These are phyloP conservation scores for Sander lucioperca DNA, from an alignment of 2,113 vertebrate species.

Conservation along the genomic window DNA sequence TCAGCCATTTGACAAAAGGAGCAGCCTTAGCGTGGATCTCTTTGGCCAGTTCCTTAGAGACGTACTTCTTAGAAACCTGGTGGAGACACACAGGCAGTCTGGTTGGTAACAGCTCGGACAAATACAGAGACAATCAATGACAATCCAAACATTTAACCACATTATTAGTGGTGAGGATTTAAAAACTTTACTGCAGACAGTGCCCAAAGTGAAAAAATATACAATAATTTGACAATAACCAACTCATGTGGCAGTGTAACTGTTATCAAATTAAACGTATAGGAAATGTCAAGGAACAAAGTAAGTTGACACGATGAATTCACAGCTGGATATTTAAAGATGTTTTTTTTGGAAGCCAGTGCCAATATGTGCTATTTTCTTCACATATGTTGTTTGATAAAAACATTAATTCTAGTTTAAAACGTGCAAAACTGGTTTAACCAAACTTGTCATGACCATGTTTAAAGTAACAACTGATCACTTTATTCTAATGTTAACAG, in stretches of 20 bases:
- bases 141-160: neutral
- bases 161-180: neutral
- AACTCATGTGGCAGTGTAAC: neutral
- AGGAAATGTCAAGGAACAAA: neutral
- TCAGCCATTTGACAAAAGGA: conserved; percentile 97
- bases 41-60: conserved; percentile 98
- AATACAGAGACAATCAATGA: neutral
- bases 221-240: neutral
- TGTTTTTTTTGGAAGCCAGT: neutral
- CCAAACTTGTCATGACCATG: neutral
- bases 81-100: neutral
- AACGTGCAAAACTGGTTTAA: neutral
- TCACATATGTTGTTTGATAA: neutral
- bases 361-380: neutral
- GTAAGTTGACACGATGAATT: neutral
- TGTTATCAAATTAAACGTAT: neutral
- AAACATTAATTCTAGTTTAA: neutral
- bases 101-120: neutral
- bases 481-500: neutral
- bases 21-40: conserved; percentile 97
- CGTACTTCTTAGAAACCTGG: conserved; percentile 97
- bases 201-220: neutral
- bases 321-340: neutral
- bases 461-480: too few relatives aligned
- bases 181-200: neutral